Evolutionary conservation across 1,140 invertebrate species (phyloP), one percentile per base, ranked within the genome.

Genomic region (Drepana arcuata): DNA sequence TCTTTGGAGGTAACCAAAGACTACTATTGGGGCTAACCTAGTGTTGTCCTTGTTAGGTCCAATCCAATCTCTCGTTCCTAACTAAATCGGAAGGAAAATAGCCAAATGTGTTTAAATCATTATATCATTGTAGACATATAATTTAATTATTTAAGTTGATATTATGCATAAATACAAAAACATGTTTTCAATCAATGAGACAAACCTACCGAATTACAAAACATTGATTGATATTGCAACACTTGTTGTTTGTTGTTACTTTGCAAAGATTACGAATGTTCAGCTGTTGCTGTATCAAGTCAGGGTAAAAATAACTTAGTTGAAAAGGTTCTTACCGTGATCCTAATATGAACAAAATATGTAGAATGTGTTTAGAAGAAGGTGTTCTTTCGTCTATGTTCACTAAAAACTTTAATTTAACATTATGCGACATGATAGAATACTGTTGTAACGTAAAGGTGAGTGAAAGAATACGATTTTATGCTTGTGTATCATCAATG

Each of bases 291-390:
- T 9, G 4, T 5, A 21, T 21, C 9, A 9, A 21, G 9, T 21
- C 9, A 21, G 9, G 9, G 18, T 21, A 9, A 21, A 21, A 21
- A 21, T 21, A 21, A 21, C 9, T 21, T 9, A 21, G 18, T 21
- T 5, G 9, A 5, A 21, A 9, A 21, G 18, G 18, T 21, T 21
- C 9, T 21, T 21, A 9, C 4, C 4, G 18, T 21, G n/a, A n/a
- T n/a, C n/a, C 2, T 7, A 56, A 29, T 32, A 81, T 81, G 72
- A 70, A 81, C 55, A 81, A 79, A 57, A 68, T 89, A 21, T 90
- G 88, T 63, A 62, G 88, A 46, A 85, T 89, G 42, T 90, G 88
- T 52, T 61, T 89, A 28, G 88, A 89, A 66, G 87, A 88, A 72
- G 85, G 84, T 1, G 82, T 84, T 2, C 58, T 87, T 2, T 85